Percentiles rank a stretch among this genome's conserved stretches.
phyloP scores from a whole-genome alignment of 2,113 vertebrate genomes.

The Pseudonaja textilis region DNA sequence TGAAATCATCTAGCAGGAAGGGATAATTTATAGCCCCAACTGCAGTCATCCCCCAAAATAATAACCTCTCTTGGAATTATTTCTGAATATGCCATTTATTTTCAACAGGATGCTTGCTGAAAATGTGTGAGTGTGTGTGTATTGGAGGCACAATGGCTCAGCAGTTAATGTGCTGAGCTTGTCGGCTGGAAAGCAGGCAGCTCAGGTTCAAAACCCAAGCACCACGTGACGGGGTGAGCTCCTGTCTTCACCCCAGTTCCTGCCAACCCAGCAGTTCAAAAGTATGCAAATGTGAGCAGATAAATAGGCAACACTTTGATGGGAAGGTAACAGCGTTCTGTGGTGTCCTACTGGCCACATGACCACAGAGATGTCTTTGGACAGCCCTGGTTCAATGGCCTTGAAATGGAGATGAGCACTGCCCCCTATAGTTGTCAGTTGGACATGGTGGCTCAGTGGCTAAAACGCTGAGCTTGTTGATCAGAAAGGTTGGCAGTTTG shows the following conservation, averaged over 20 bases:
- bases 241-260: too few species aligned
- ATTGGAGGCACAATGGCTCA: background rate
- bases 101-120: background rate
- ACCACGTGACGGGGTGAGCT: background rate
- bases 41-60: background rate
- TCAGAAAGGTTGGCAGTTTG: too few species aligned
- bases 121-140: background rate
- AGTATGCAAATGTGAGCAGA: background rate
- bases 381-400: background rate
- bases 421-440: background rate
- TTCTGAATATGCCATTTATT: background rate
- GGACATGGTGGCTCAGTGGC: too few species aligned
- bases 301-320: background rate
- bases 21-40: background rate
- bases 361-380: background rate
- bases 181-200: background rate
- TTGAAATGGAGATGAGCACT: background rate
- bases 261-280: background rate
- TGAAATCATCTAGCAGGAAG: background rate
- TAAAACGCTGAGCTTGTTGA: too few species aligned
- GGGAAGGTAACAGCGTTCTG: background rate
- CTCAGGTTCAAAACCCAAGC: background rate
- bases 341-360: background rate
- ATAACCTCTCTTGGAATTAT: background rate
- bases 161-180: background rate